Evolutionary conservation across 2,113 vertebrate genomes (phyloP), one percentile per base, ranked within the genome.

Genomic region (Tachysurus fulvidraco): DNA sequence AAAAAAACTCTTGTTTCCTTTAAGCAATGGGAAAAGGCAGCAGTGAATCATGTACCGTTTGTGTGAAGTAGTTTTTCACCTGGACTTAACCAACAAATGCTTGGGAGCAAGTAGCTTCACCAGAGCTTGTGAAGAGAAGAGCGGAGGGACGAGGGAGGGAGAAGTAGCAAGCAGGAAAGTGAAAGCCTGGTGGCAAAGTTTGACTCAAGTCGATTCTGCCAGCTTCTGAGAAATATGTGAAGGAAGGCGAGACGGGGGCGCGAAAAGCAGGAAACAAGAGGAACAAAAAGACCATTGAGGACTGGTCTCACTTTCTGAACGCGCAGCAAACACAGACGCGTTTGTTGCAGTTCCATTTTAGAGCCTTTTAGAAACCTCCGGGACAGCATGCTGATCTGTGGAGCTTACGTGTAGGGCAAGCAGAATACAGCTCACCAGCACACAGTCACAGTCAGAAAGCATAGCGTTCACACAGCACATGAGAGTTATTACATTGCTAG

Each of bases 251-350:
- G 83, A 76, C 14, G 36, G 67, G 60, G 67, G 86, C 44, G 82
- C 85, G 65, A 84, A 73, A 86, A 86, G 59, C 85, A 83, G 83
- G 84, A 87, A 90, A 86, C 55, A 86, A n/a, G 77, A 60, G 85
- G 80, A 93, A 93, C 90, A 93, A 92, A 91, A 91, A 74, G 86
- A 41, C 79, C 87, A 85, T 88, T 93, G 87, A 91, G 91, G 28
- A 25, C 78, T 3, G 41, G 69, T 25, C 73, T 65, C 21, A 54
- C 79, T 76, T 91, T 88, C 85, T 87, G 85, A 85, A 86, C 57
- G 57, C 79, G 85, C 83, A 71, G 85, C 79, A 86, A 83, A 84
- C 89, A 85, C 86, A 86, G 64, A 90, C 55, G 65, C 84, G 65
- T 77, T 86, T 88, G 78, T 17, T 19, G 17, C 41, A 52, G 83